These are phyloP conservation scores for Agriopis aurantiaria DNA, from an alignment of 2,888 invertebrate species.

Conservation along the genomic window DNA sequence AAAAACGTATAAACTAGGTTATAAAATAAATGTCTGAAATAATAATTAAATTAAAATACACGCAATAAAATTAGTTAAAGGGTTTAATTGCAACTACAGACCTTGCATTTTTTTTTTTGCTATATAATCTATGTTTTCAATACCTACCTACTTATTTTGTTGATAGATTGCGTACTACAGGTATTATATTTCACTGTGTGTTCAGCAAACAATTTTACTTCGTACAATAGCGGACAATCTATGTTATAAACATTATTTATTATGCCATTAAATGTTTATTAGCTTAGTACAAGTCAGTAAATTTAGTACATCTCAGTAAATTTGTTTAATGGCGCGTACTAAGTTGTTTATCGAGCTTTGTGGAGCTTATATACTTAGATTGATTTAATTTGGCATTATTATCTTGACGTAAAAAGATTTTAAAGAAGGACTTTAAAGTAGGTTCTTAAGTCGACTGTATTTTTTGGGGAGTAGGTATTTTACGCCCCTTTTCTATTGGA, in stretches of 20 bases:
- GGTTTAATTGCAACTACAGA: no score
- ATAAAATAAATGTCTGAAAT: no score
- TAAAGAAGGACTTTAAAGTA: neutral
- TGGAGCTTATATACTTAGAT: conserved; percentile 18
- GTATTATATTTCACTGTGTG: conserved; percentile 10
- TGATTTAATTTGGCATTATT: conserved; percentile 8
- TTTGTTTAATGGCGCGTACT: conserved; percentile 35
- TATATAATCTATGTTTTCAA: neutral
- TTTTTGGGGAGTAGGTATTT: no score
- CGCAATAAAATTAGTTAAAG: no score
- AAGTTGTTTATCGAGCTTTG: conserved; percentile 30
- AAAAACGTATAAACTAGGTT: no score
- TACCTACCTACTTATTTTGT: neutral
- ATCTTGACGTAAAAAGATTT: neutral
- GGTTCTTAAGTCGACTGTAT: no score
- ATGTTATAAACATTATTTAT: conserved; percentile 41
- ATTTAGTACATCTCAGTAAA: conserved; percentile 33
- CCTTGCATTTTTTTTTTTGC: neutral
- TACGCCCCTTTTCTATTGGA: no score
- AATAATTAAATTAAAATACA: no score
- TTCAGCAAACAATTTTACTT: conserved; percentile 46
- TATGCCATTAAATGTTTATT: conserved; percentile 38
- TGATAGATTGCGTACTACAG: conserved; percentile 17
- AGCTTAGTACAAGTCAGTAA: conserved; percentile 26
- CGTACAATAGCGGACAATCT: conserved; percentile 48